A percentile compares a stretch with the other conserved stretches of the same genome.
phyloP scores from a whole-genome alignment of 2,113 vertebrate species.

The Myrmophylax atrothorax region DNA sequence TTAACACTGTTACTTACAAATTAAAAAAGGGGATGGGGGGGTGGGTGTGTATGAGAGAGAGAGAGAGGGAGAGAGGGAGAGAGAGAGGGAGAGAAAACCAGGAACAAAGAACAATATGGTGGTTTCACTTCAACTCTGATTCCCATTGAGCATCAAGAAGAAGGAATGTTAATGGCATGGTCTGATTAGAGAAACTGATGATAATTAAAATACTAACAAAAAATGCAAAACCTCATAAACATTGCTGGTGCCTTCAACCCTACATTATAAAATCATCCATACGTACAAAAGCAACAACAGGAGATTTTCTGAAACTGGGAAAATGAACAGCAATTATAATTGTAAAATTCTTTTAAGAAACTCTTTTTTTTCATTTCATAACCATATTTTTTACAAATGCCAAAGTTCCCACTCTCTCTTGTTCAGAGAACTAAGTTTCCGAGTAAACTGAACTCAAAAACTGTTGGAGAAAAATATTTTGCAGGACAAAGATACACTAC shows the following conservation, averaged over 20 bases:
- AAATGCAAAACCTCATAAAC: neutral
- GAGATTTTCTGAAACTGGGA: neutral
- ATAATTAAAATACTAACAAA: slow-evolving; percentile 5
- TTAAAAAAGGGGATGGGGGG: neutral
- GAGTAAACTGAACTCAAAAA: neutral
- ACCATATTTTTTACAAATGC: neutral
- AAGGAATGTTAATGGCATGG: neutral
- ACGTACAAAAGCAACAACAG: neutral
- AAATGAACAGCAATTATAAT: neutral
- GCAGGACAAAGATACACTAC: neutral
- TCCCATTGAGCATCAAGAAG: neutral
- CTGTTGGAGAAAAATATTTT: neutral
- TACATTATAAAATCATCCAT: neutral
- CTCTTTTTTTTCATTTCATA: neutral
- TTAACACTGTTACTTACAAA: neutral
- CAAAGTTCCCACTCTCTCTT: neutral
- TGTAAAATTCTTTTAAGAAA: neutral
- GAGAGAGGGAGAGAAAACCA: neutral
- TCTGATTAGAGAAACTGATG: neutral
- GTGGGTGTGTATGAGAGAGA: neutral
- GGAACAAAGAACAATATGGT: neutral
- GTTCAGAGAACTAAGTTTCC: neutral
- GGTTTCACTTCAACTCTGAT: neutral
- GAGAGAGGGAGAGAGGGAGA: too few species aligned
- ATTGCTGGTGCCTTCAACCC: neutral